phyloP scores from a whole-genome alignment of 2,797 vertebrate genomes.

The Sebastes vulpes region DNA sequence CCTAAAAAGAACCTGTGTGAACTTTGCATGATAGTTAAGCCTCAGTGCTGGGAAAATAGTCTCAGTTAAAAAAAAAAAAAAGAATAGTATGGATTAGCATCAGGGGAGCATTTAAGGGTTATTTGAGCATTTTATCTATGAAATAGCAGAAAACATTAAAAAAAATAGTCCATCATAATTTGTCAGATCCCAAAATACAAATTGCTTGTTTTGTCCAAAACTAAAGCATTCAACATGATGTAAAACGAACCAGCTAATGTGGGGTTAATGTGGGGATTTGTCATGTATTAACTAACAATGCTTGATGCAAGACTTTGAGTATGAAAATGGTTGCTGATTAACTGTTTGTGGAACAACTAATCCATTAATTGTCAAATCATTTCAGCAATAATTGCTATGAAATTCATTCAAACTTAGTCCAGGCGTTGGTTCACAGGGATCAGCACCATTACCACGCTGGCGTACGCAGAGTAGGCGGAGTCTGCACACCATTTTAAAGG shows the following conservation, averaged over 20 bases:
- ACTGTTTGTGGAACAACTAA: not conserved
- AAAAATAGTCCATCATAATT: no score
- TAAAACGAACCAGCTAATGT: not conserved
- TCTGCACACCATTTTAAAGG: no score
- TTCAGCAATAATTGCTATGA: not conserved
- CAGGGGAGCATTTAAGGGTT: not conserved
- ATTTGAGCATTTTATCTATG: not conserved
- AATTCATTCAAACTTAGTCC: not conserved
- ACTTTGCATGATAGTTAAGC: not conserved
- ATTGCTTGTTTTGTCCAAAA: not conserved
- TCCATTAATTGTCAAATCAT: not conserved
- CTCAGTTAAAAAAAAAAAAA: no score
- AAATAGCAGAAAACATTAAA: not conserved
- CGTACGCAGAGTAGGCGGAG: no score
- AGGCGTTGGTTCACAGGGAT: not conserved
- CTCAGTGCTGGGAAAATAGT: not conserved
- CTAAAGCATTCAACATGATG: not conserved
- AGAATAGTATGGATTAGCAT: not conserved
- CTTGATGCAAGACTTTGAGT: not conserved
- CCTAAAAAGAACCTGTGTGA: slow-evolving; percentile 2
- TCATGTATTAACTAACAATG: not conserved
- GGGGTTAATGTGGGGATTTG: not conserved
- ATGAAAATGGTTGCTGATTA: not conserved
- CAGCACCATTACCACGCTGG: no score
- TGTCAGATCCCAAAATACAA: no score